Conservation (phyloP, 1,140 invertebrate genomes). For the Neuroterus valhalla region DNA sequence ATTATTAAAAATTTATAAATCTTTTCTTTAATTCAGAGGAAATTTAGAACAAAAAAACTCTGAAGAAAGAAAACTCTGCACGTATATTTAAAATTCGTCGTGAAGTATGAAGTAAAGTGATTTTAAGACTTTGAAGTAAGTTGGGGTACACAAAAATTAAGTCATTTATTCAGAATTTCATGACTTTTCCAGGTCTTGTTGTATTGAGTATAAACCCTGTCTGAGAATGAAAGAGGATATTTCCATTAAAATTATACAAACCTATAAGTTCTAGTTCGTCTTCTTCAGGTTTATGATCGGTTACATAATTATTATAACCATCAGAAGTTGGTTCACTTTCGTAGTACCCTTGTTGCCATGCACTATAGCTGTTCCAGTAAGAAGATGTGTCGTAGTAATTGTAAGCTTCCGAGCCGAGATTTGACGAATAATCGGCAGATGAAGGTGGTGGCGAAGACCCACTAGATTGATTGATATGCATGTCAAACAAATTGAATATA, state of each 20-base stretch:
- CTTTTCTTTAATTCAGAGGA: too few species aligned
- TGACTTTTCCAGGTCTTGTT: too few species aligned
- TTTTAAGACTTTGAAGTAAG: too few species aligned
- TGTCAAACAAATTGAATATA: not conserved
- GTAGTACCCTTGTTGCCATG: constrained; percentile 74
- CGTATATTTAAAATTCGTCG: too few species aligned
- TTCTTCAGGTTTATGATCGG: constrained; percentile 73
- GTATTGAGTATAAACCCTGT: too few species aligned
- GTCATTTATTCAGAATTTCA: too few species aligned
- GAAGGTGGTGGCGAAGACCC: constrained; percentile 70
- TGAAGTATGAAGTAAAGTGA: too few species aligned
- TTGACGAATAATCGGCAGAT: constrained; percentile 68
- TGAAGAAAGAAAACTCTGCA: too few species aligned
- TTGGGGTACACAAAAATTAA: too few species aligned
- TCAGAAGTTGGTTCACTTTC: constrained; percentile 72
- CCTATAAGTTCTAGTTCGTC: constrained; percentile 81
- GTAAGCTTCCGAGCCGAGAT: constrained; percentile 69
- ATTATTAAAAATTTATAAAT: too few species aligned
- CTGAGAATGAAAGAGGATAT: not conserved
- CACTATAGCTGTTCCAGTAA: constrained; percentile 74
- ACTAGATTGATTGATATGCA: constrained; percentile 36
- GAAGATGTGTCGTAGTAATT: constrained; percentile 74
- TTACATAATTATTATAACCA: constrained; percentile 66
- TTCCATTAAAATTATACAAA: constrained; percentile 58
- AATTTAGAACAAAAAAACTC: too few species aligned